Conservation (phyloP, 1,140 invertebrate species). For the Heliconius himera region DNA sequence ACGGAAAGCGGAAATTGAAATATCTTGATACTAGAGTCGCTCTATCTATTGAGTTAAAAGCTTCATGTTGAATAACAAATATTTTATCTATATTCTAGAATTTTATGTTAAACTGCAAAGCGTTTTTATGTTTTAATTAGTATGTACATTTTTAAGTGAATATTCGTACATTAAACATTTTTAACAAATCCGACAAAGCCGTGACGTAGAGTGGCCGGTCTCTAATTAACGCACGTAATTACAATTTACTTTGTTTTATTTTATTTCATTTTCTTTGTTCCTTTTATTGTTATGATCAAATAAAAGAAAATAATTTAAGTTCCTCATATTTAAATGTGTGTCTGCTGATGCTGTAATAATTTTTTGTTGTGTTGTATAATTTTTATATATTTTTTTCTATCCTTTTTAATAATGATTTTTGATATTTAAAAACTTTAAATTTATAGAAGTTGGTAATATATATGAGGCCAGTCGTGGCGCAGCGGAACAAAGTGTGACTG, state of each 20-base stretch:
- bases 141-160: background rate
- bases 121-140: background rate
- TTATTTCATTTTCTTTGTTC: slow-evolving; percentile 16
- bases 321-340: background rate
- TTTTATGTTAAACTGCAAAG: background rate
- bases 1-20: too few relatives aligned
- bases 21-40: too few relatives aligned
- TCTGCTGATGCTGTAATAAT: background rate
- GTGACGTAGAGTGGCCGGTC: background rate
- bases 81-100: too few relatives aligned
- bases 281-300: slow-evolving; percentile 15
- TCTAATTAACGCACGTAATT: slow-evolving; percentile 14
- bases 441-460: too few relatives aligned
- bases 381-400: background rate
- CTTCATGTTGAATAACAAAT: too few relatives aligned
- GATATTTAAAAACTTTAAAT: too few relatives aligned
- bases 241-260: slow-evolving; percentile 6
- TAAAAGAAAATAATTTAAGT: background rate
- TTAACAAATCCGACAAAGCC: background rate
- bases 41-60: too few relatives aligned
- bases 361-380: background rate
- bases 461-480: too few relatives aligned
- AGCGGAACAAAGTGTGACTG: too few relatives aligned
- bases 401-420: background rate
- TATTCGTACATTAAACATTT: background rate